Percentiles rank a stretch among this genome's conserved stretches.
Evolutionary conservation across 2,888 invertebrate genomes (phyloP).

Genomic region (Hemistola chrysoprasaria): DNA sequence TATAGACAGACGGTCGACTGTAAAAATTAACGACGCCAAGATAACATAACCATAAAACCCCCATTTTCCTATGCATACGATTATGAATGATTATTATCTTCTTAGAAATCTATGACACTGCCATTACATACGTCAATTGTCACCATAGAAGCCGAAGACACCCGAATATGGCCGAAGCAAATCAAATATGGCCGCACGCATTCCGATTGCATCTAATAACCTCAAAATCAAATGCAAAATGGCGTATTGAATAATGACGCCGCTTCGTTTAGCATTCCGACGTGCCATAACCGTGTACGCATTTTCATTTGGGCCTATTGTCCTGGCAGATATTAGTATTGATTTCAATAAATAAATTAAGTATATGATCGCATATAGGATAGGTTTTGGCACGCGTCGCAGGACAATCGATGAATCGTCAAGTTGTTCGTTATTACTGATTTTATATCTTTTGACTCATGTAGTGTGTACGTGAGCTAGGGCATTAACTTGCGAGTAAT

Average conservation of each 20-base stretch:
- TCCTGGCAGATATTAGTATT: constrained; percentile 80
- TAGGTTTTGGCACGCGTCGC: constrained; percentile 77
- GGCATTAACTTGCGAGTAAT: constrained; percentile 68
- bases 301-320: constrained; percentile 81
- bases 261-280: constrained; percentile 78
- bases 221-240: constrained; percentile 81
- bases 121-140: constrained; percentile 65
- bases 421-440: constrained; percentile 54
- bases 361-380: constrained; percentile 72
- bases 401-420: constrained; percentile 70
- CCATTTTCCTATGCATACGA: constrained; percentile 51
- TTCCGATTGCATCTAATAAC: constrained; percentile 82
- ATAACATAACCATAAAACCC: constrained; percentile 32
- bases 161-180: constrained; percentile 65
- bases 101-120: constrained; percentile 62
- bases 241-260: constrained; percentile 77
- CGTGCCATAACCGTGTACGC: constrained; percentile 76
- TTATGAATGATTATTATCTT: constrained; percentile 54
- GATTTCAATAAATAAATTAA: constrained; percentile 83
- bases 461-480: constrained; percentile 63
- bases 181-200: constrained; percentile 74
- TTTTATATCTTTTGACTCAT: constrained; percentile 73
- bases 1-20: too few species aligned
- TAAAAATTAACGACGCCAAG: too few species aligned
- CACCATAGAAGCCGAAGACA: constrained; percentile 54